Evolutionary conservation across 2,797 vertebrate species (phyloP), one percentile per base, ranked within the genome.

Genomic region (Leontopithecus rosalia): DNA sequence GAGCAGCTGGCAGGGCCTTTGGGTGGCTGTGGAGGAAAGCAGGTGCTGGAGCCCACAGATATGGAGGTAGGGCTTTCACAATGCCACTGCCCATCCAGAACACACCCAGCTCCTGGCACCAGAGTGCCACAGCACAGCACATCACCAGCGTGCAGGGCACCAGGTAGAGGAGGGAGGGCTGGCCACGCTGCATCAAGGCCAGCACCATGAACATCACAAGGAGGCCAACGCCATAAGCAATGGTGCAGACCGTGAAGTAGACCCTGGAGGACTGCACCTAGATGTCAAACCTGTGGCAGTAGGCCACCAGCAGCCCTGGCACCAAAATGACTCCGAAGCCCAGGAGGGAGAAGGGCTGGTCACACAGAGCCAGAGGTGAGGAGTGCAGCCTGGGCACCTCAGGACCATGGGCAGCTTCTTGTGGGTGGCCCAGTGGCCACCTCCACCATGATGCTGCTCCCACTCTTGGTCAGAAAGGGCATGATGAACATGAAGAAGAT

Each of bases 331-430:
- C 99, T 14, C 99, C 99, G 19, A 99, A 99, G 91, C 99, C 99
- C 96, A 99, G 99, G 73, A 99, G 99, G 72, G 99, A 99, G 98
- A 99, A 99, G 70, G 99, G 99, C 61, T 99, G 98, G 98, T 99
- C 99, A 92, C 99, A 99, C 0, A 99, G 99, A 39, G 99, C 99
- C 98, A 99, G 94, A 0, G 99, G 99, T 0, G 99, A 99, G 67
- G 98, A 99, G 98, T 99, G 99, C 97, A 99, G 98, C 75, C 99
- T 97, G 0, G 99, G 99, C 64, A 99, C 99, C 98, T 99, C 95
- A 99, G 99, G 97, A 99, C 99, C 99, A 99, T 99, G 30, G 99
- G 99, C 82, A 99, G 99, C 99, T 99, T 99, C 98, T 99, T 99
- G 2, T 99, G 99, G 22, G 99, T 99, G 99, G 99, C 93, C 99